A percentile compares a stretch with the other conserved stretches of the same genome.
Conservation (phyloP, 2,113 vertebrate genomes). For the Andinoacara biseriatus region DNA sequence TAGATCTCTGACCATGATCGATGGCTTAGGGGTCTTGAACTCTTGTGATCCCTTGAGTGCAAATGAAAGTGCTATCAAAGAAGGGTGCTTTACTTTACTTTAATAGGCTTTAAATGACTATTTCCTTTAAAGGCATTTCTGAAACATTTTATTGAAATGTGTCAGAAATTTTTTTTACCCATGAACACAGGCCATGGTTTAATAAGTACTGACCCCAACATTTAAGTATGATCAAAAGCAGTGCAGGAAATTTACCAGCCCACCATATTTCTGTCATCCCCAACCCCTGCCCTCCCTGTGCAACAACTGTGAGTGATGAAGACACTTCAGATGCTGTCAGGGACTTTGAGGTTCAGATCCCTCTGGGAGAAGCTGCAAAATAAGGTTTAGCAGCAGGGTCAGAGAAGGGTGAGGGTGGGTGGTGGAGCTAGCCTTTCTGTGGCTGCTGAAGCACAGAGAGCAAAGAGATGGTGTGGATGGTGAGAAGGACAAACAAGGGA, state of each 20-base stretch:
- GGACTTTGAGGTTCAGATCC: conserved; percentile 48
- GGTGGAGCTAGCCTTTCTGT: background rate
- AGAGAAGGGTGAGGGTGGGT: conserved; percentile 37
- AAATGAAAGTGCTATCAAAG: conserved; percentile 39
- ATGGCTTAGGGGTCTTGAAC: conserved; percentile 16
- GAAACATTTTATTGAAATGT: background rate
- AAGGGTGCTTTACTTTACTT: background rate
- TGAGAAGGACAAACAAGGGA: background rate
- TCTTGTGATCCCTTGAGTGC: conserved; percentile 1
- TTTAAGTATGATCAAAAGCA: conserved; percentile 63
- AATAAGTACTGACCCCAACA: conserved; percentile 17
- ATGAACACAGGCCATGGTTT: background rate
- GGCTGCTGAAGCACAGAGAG: background rate
- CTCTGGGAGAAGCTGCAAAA: conserved; percentile 20
- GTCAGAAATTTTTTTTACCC: background rate
- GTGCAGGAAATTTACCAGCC: conserved; percentile 21
- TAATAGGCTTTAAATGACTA: background rate
- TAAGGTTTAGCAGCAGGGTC: conserved; percentile 30
- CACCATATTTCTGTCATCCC: conserved; percentile 10
- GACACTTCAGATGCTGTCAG: conserved; percentile 44
- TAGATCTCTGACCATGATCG: conserved; percentile 40
- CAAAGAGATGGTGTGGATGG: conserved; percentile 25
- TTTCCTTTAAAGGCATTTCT: background rate
- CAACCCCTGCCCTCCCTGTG: conserved; percentile 10
- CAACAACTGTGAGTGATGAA: conserved; percentile 53